A percentile compares a stretch with the other conserved stretches of the same genome.
These are phyloP conservation scores for Todiramphus chloris DNA, from an alignment of 2,113 vertebrate genomes.

Conservation along the genomic window DNA sequence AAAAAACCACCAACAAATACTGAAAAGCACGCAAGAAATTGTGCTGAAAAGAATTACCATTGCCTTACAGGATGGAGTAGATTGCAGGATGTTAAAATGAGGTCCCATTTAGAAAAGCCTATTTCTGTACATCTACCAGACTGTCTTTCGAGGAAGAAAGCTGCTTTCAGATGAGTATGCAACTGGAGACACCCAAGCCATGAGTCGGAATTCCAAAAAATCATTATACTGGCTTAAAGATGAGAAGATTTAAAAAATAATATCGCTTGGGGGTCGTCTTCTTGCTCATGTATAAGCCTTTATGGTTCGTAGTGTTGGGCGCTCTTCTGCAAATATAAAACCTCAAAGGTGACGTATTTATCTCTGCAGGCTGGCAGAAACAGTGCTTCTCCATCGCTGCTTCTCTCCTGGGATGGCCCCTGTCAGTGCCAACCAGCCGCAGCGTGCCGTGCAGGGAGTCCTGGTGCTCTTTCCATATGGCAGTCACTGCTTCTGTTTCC, in stretches of 20 bases:
- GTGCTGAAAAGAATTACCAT: background rate
- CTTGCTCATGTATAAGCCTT: background rate
- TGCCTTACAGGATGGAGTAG: background rate
- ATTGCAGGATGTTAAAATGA: background rate
- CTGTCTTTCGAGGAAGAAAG: background rate
- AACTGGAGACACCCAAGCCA: background rate
- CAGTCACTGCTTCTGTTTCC: background rate
- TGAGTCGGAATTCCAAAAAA: background rate
- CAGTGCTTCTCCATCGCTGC: background rate
- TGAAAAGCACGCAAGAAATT: fast-evolving
- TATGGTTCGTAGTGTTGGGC: background rate
- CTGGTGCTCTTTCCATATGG: background rate
- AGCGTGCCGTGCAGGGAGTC: fast-evolving
- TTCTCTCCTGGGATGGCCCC: background rate
- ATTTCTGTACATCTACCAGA: background rate
- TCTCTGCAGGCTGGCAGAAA: background rate
- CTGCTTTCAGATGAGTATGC: background rate
- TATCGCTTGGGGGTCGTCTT: background rate
- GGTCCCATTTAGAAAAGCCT: background rate
- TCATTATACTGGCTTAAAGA: background rate
- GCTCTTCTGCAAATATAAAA: background rate
- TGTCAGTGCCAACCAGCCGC: fast-evolving
- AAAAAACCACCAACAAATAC: background rate
- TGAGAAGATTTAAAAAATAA: background rate
- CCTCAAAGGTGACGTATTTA: background rate